Percentiles rank a stretch among this genome's conserved stretches.
Conservation (phyloP, 2,113 vertebrate genomes). For the Embiotoca jacksoni region DNA sequence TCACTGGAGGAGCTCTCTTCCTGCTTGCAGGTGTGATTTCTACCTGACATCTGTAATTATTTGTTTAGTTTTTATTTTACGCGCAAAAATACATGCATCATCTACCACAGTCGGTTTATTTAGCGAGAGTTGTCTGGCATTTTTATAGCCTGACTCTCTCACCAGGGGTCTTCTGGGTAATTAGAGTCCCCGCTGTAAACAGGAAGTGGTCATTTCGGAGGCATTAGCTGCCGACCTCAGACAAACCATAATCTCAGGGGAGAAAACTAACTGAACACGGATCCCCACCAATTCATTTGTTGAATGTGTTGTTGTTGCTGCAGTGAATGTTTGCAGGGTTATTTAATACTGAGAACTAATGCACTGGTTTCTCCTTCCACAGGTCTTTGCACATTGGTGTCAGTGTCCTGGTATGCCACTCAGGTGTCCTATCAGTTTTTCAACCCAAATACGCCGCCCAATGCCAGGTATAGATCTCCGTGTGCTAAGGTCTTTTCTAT, state of each 20-base stretch:
- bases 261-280: conserved; percentile 15
- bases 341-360: not conserved
- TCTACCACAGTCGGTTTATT: conserved; percentile 7
- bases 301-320: not conserved
- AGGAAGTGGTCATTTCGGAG: conserved; percentile 72
- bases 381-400: conserved; percentile 93
- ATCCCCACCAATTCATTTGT: not conserved
- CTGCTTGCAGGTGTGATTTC: conserved; percentile 89
- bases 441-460: conserved; percentile 92
- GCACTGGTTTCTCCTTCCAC: not conserved
- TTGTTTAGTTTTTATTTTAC: not conserved
- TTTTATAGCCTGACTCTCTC: conserved; percentile 38
- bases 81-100: not conserved
- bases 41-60: not conserved
- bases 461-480: conserved; percentile 87
- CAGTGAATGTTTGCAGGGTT: not conserved
- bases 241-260: conserved; percentile 33
- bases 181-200: conserved; percentile 70
- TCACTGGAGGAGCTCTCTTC: conserved; percentile 92
- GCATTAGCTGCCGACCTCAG: conserved; percentile 55
- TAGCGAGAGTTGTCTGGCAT: conserved; percentile 18
- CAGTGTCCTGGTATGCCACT: conserved; percentile 95
- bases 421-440: conserved; percentile 96
- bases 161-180: conserved; percentile 44
- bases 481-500: too few species aligned